Conservation (phyloP, 2,113 vertebrate genomes). For the Stegostoma tigrinum region DNA sequence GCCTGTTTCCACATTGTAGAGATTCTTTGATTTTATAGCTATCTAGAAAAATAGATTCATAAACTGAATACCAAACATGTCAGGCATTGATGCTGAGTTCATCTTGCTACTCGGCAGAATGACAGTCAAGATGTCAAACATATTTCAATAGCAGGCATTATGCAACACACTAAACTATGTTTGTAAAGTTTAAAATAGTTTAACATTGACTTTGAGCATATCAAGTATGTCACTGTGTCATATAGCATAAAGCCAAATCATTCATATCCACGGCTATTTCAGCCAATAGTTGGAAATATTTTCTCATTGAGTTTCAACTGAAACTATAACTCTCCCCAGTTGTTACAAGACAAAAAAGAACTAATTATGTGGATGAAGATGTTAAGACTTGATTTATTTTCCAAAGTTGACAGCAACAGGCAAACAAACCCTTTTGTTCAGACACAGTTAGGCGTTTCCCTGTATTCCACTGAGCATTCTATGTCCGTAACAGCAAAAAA, state of each 20-base stretch:
- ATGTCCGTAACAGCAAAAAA: background rate
- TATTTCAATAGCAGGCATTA: background rate
- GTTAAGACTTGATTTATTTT: background rate
- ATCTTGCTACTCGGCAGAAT: background rate
- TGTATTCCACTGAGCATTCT: background rate
- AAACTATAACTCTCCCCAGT: background rate
- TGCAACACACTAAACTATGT: background rate
- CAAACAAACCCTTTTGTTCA: background rate
- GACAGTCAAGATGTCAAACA: background rate
- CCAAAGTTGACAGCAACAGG: background rate
- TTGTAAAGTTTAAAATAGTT: background rate
- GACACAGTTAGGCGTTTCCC: background rate
- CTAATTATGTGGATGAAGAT: background rate
- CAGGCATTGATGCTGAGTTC: background rate
- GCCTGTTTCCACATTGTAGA: too few species aligned
- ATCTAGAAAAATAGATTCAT: background rate
- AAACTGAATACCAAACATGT: background rate
- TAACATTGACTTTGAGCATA: background rate
- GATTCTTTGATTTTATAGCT: background rate
- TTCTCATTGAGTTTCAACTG: background rate
- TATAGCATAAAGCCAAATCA: background rate
- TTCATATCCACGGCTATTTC: background rate
- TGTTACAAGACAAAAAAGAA: background rate
- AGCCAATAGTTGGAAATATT: slow-evolving; percentile 1
- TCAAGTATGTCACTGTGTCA: background rate